phyloP scores from a whole-genome alignment of 2,113 vertebrate genomes.

The Syrmaticus mikado region DNA sequence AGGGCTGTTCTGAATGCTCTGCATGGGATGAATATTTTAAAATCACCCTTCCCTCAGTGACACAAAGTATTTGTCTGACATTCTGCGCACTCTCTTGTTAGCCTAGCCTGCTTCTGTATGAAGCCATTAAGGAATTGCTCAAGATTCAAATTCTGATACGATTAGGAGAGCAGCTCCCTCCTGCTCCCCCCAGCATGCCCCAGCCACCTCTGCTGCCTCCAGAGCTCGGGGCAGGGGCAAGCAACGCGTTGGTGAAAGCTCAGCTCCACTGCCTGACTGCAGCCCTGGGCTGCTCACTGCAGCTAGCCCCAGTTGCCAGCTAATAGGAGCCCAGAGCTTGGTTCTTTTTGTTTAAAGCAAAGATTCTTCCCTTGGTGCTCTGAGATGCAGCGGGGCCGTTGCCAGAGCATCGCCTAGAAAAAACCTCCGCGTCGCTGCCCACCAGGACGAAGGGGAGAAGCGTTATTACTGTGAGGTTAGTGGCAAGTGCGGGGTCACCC shows the following conservation, averaged over 20 bases:
- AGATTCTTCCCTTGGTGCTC: fast-evolving
- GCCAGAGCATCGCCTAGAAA: no score
- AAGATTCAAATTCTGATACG: neutral
- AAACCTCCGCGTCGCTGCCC: no score
- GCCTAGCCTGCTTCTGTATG: neutral
- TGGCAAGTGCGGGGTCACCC: no score
- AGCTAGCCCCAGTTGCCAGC: neutral
- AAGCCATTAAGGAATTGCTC: neutral
- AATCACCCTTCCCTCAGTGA: neutral
- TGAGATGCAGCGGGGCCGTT: no score
- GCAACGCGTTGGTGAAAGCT: fast-evolving
- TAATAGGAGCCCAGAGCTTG: neutral
- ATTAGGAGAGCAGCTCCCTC: neutral
- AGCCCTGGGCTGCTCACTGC: neutral
- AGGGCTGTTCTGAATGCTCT: neutral
- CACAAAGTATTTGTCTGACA: neutral
- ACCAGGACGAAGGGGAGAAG: no score
- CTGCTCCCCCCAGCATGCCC: neutral
- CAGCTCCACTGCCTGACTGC: neutral
- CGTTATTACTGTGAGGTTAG: no score
- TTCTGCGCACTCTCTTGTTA: neutral
- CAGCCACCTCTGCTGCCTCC: no score
- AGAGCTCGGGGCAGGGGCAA: no score
- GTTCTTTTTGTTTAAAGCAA: neutral
- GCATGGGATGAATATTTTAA: neutral